Conservation (phyloP, 2,888 invertebrate species). For the Mythimna impura region DNA sequence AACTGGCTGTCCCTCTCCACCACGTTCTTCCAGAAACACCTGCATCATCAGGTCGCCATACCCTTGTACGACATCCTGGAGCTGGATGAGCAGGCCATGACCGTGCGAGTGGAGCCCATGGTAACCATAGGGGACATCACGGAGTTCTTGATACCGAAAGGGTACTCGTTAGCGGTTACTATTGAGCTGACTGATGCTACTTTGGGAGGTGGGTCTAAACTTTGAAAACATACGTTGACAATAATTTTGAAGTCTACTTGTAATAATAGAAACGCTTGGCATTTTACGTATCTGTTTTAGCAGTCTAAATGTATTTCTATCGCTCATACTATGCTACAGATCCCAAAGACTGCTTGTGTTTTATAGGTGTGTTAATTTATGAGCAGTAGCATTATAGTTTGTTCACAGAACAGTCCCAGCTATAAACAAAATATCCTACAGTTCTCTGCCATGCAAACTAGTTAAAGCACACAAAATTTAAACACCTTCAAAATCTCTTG, state of each 20-base stretch:
- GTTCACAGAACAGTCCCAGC: neutral
- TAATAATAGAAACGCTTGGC: neutral
- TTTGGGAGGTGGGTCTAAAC: conserved; percentile 88
- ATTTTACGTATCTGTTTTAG: neutral
- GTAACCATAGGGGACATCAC: conserved; percentile 92
- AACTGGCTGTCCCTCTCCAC: conserved; percentile 93
- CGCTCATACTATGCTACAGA: no score
- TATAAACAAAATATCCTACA: no score
- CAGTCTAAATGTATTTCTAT: neutral
- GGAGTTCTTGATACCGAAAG: conserved; percentile 91
- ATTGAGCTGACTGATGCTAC: conserved; percentile 93
- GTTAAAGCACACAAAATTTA: neutral
- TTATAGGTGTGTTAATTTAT: neutral
- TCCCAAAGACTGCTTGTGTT: neutral
- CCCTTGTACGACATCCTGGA: conserved; percentile 91
- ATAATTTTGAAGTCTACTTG: neutral
- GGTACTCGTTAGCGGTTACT: conserved; percentile 92
- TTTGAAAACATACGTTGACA: neutral
- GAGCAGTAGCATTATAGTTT: neutral
- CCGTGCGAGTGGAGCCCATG: conserved; percentile 92
- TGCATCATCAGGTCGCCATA: conserved; percentile 91
- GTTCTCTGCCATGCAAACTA: neutral
- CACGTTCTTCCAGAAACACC: conserved; percentile 92
- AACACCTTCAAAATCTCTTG: conserved; percentile 9
- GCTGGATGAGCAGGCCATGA: conserved; percentile 90